Evolutionary conservation across 2,113 vertebrate genomes (phyloP).

Genomic region (Alligator mississippiensis): DNA sequence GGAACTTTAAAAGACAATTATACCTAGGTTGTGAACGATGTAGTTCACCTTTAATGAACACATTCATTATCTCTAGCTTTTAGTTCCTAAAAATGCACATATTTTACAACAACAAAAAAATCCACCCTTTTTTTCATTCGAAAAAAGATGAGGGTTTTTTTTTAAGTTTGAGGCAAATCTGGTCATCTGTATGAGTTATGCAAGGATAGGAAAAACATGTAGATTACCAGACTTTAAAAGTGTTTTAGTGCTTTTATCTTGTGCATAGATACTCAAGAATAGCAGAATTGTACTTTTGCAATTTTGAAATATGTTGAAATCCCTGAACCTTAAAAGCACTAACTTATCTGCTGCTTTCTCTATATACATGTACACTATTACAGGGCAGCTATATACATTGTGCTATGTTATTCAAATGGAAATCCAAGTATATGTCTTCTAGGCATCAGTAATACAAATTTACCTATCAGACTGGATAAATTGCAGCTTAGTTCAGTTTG

Average conservation of each 20-base stretch:
- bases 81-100: background rate
- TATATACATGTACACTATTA: fast-evolving
- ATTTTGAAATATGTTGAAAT: background rate
- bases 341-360: background rate
- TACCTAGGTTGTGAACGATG: too few relatives aligned
- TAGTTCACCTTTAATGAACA: background rate
- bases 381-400: background rate
- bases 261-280: background rate
- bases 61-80: background rate
- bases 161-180: background rate
- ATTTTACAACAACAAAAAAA: background rate
- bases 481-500: constrained; percentile 25
- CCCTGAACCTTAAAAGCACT: background rate
- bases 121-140: background rate
- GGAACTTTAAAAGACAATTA: background rate
- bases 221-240: background rate
- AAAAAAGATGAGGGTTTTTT: background rate
- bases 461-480: constrained; percentile 43
- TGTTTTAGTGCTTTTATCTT: background rate
- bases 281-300: background rate
- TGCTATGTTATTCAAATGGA: constrained; percentile 13
- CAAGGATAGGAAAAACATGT: background rate
- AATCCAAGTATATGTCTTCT: background rate
- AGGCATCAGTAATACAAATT: constrained; percentile 37
- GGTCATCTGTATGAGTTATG: background rate